Conservation (phyloP, 2,888 invertebrate species). For the Mythimna loreyi region DNA sequence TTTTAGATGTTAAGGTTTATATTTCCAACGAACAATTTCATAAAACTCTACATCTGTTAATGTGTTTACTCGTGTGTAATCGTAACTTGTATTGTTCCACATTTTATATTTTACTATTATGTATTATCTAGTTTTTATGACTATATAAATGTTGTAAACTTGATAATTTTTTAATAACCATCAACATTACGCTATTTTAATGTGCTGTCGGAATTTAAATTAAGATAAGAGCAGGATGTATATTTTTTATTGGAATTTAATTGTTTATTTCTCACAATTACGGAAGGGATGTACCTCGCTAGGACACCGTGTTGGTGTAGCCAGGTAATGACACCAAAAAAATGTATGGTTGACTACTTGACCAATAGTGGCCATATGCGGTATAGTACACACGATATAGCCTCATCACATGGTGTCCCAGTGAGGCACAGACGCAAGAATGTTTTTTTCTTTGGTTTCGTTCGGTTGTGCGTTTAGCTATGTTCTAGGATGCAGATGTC, state of each 20-base stretch:
- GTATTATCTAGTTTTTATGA: conserved; percentile 61
- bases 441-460: no score
- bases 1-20: conserved; percentile 73
- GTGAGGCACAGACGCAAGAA: no score
- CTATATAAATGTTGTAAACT: conserved; percentile 55
- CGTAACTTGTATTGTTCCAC: conserved; percentile 67
- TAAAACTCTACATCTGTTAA: conserved; percentile 65
- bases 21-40: conserved; percentile 84
- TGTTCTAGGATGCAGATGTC: no score
- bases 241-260: conserved; percentile 8
- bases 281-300: neutral
- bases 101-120: conserved; percentile 66
- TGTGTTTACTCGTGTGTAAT: conserved; percentile 73
- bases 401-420: no score
- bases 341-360: no score
- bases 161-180: conserved; percentile 42
- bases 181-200: conserved; percentile 21
- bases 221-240: neutral
- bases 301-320: no score
- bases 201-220: neutral
- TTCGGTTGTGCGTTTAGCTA: no score
- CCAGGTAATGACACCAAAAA: no score
- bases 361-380: no score
- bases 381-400: no score
- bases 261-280: conserved; percentile 12